A percentile compares a stretch with the other conserved stretches of the same genome.
Conservation (phyloP, 2,113 vertebrate genomes). For the Stegastes partitus region DNA sequence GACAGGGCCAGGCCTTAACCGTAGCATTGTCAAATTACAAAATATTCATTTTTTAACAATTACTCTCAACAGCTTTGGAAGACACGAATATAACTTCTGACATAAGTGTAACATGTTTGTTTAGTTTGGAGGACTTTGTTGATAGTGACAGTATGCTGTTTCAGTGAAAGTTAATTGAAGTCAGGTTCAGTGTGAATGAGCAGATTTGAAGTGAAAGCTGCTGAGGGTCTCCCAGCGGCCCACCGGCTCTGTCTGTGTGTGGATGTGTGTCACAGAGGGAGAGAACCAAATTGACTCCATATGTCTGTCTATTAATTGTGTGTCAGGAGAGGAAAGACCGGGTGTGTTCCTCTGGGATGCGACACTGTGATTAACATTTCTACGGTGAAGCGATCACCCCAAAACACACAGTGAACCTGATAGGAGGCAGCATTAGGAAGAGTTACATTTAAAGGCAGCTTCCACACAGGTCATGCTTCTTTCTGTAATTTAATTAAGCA, state of each 20-base stretch:
- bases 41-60: not conserved
- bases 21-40: not conserved
- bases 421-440: conserved; percentile 31
- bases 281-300: conserved; percentile 95
- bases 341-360: conserved; percentile 84
- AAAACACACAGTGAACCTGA: conserved; percentile 50
- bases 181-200: conserved; percentile 49
- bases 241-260: not conserved
- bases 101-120: too few species aligned
- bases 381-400: conserved; percentile 36
- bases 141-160: not conserved
- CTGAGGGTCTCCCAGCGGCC: conserved; percentile 51
- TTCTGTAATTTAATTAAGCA: conserved; percentile 46
- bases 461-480: not conserved
- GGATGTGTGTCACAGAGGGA: conserved; percentile 37
- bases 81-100: too few species aligned
- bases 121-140: not conserved
- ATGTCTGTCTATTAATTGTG: conserved; percentile 97
- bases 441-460: conserved; percentile 15
- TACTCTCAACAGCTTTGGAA: not conserved
- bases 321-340: conserved; percentile 89
- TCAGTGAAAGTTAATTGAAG: conserved; percentile 52
- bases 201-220: conserved; percentile 64
- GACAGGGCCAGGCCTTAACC: not conserved
- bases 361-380: conserved; percentile 92